phyloP scores from a whole-genome alignment of 2,113 vertebrate genomes.

The Rhinoptilus africanus region DNA sequence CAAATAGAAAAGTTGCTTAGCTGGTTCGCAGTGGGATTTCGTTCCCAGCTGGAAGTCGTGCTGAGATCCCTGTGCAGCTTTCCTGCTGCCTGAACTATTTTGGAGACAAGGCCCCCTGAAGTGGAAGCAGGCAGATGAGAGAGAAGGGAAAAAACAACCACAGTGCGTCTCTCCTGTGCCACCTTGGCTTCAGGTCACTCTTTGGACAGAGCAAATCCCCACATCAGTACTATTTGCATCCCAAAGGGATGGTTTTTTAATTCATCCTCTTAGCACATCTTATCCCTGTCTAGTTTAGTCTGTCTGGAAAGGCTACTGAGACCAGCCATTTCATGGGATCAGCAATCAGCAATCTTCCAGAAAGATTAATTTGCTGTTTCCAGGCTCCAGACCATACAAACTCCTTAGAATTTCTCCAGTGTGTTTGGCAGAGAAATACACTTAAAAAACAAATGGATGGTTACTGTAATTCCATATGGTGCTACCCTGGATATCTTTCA shows the following conservation, averaged over 20 bases:
- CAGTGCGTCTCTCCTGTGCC: neutral
- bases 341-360: neutral
- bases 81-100: neutral
- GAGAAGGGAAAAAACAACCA: neutral
- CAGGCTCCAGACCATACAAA: neutral
- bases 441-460: neutral
- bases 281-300: neutral
- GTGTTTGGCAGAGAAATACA: neutral
- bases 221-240: neutral
- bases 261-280: constrained; percentile 33
- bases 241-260: neutral
- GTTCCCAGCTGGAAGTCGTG: neutral
- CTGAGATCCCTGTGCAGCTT: neutral
- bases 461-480: constrained; percentile 24
- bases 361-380: neutral
- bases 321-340: neutral
- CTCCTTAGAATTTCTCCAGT: neutral
- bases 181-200: neutral
- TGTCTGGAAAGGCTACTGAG: neutral
- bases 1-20: neutral
- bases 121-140: neutral
- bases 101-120: neutral
- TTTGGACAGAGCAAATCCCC: neutral
- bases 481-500: constrained; percentile 5
- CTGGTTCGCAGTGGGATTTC: neutral